Evolutionary conservation across 1,140 invertebrate species (phyloP).

Genomic region (Drosophila equinoxialis): DNA sequence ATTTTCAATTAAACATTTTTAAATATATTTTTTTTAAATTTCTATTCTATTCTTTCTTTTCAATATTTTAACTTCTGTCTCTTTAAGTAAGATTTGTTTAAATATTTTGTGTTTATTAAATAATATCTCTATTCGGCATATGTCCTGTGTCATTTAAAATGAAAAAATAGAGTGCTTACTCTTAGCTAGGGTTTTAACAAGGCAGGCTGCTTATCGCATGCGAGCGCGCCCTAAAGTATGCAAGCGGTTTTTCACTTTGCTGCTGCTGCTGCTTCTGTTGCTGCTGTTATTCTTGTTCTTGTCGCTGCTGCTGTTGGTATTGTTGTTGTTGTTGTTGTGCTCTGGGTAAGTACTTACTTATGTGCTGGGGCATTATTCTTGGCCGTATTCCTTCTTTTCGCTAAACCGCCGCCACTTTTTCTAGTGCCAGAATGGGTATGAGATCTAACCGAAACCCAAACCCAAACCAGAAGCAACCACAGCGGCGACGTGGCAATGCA

Average conservation of each 20-base stretch:
- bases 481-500: conserved; percentile 73
- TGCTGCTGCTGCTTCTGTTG: conserved; percentile 22
- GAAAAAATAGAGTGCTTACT: conserved; percentile 1
- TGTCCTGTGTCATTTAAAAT: conserved; percentile 2
- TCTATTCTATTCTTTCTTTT: no score
- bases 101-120: no score
- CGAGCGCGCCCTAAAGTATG: conserved; percentile 66
- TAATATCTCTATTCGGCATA: background rate
- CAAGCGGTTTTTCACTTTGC: conserved; percentile 71
- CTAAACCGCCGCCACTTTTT: conserved; percentile 58
- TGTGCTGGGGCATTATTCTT: conserved; percentile 75
- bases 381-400: conserved; percentile 63
- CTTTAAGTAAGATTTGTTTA: no score
- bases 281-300: conserved; percentile 12
- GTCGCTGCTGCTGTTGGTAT: conserved; percentile 13
- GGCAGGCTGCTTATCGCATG: conserved; percentile 59
- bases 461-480: conserved; percentile 42
- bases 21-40: no score
- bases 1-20: no score
- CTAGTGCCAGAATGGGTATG: conserved; percentile 19
- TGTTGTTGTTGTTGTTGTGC: conserved; percentile 28
- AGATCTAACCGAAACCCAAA: conserved; percentile 2
- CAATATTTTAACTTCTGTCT: no score
- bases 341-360: conserved; percentile 71
- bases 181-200: background rate